Evolutionary conservation across 2,888 invertebrate species (phyloP).

Genomic region (Aleiodes leptofemur): DNA sequence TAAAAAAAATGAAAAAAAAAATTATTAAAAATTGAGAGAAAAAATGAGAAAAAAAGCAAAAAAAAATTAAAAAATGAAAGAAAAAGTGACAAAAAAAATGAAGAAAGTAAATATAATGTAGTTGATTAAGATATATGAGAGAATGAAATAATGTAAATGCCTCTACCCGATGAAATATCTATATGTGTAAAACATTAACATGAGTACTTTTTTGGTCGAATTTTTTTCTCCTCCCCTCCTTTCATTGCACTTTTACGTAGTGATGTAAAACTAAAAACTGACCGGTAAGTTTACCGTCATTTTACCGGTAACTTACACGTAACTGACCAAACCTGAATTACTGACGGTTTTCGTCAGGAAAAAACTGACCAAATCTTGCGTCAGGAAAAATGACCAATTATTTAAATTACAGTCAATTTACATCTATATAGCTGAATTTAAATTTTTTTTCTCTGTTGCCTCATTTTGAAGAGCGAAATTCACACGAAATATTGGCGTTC

Average conservation of each 20-base stretch:
- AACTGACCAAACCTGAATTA: too few relatives aligned
- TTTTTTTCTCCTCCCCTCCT: background rate
- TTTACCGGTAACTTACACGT: too few relatives aligned
- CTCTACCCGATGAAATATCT: constrained; percentile 34
- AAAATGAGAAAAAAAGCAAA: background rate
- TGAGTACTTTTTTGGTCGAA: background rate
- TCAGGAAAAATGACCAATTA: too few relatives aligned
- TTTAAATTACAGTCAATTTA: too few relatives aligned
- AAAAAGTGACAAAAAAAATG: constrained; percentile 2
- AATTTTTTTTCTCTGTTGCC: too few relatives aligned
- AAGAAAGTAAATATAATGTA: constrained; percentile 26
- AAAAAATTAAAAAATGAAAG: background rate
- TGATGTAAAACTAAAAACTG: too few relatives aligned
- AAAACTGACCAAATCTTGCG: too few relatives aligned
- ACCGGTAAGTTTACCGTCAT: too few relatives aligned
- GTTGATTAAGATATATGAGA: constrained; percentile 29
- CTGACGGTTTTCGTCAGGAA: too few relatives aligned
- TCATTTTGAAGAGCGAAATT: too few relatives aligned
- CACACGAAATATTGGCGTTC: too few relatives aligned
- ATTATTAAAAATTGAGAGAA: background rate
- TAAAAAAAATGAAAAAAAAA: constrained; percentile 7
- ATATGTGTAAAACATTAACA: constrained; percentile 36
- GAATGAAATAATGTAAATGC: constrained; percentile 38
- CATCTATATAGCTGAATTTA: too few relatives aligned
- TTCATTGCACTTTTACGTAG: background rate